A percentile compares a stretch with the other conserved stretches of the same genome.
These are phyloP conservation scores for Phalera bucephala DNA, from an alignment of 2,888 invertebrate species.

Conservation along the genomic window DNA sequence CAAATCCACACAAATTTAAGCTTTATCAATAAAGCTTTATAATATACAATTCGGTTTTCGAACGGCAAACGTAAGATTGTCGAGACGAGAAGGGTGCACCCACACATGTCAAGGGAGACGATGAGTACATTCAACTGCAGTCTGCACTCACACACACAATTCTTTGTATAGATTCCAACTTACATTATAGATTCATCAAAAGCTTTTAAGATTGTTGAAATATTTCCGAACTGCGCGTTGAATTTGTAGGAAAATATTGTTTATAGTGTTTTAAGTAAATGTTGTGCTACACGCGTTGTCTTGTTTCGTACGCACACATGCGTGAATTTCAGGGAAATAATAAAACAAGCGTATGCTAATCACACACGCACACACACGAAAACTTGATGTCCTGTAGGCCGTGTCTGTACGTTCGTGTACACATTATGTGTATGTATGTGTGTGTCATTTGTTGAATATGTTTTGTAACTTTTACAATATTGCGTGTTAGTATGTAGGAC, in stretches of 20 bases:
- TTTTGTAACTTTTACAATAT: slow-evolving; percentile 43
- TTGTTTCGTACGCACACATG: slow-evolving; percentile 14
- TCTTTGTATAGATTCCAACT: slow-evolving; percentile 35
- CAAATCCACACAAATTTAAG: slow-evolving; percentile 22
- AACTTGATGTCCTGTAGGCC: neutral
- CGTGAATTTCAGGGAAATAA: slow-evolving; percentile 24
- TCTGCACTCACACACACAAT: slow-evolving; percentile 52
- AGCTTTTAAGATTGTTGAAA: slow-evolving; percentile 37
- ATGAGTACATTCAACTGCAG: slow-evolving; percentile 61
- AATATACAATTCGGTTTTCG: slow-evolving; percentile 2
- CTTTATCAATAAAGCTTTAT: slow-evolving; percentile 28
- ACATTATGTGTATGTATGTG: slow-evolving; percentile 20
- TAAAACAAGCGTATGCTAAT: slow-evolving; percentile 16
- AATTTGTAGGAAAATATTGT: slow-evolving; percentile 18
- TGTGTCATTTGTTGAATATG: slow-evolving; percentile 35
- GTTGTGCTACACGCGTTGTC: neutral
- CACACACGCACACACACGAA: slow-evolving; percentile 18
- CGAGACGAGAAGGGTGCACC: slow-evolving; percentile 76
- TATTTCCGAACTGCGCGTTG: slow-evolving; percentile 25
- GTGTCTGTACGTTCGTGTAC: neutral
- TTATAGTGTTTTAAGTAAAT: neutral
- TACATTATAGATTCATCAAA: slow-evolving; percentile 34
- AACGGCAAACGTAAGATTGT: slow-evolving; percentile 28
- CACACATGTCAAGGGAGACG: slow-evolving; percentile 51
- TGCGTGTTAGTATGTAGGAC: neutral